These are phyloP conservation scores for Harlomillsia oculata DNA, from an alignment of 1,140 invertebrate species.

Conservation along the genomic window DNA sequence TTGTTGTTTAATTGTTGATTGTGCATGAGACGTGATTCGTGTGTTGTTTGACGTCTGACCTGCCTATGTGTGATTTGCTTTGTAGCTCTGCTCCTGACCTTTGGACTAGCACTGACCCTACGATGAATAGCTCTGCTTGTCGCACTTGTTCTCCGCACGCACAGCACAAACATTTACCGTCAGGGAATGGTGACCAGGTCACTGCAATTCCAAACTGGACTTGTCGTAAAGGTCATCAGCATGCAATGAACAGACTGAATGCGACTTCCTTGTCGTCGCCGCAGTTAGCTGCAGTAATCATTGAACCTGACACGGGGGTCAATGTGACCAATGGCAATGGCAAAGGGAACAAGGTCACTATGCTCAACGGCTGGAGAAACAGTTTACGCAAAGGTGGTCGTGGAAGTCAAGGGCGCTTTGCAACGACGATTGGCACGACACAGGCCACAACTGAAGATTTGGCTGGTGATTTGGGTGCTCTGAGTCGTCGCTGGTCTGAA, in stretches of 20 bases:
- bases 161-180: no score
- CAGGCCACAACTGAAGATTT: constrained; percentile 8
- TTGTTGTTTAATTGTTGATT: no score
- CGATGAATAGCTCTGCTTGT: no score
- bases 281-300: no score
- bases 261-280: no score
- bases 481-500: constrained; percentile 36
- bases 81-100: constrained; percentile 25
- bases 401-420: constrained; percentile 15
- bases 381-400: constrained; percentile 15
- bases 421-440: constrained; percentile 16
- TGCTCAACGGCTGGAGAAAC: constrained; percentile 27
- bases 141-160: no score
- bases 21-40: no score
- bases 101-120: constrained; percentile 15
- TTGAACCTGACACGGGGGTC: not conserved
- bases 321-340: not conserved
- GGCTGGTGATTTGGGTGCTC: constrained; percentile 1
- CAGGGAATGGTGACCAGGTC: no score
- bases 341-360: constrained; percentile 14
- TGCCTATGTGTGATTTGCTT: not conserved
- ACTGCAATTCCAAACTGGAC: no score
- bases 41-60: not conserved
- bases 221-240: no score
- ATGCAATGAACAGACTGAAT: no score